A percentile compares a stretch with the other conserved stretches of the same genome.
Conservation (phyloP, 2,797 vertebrate species). For the Distichodus sexfasciatus region DNA sequence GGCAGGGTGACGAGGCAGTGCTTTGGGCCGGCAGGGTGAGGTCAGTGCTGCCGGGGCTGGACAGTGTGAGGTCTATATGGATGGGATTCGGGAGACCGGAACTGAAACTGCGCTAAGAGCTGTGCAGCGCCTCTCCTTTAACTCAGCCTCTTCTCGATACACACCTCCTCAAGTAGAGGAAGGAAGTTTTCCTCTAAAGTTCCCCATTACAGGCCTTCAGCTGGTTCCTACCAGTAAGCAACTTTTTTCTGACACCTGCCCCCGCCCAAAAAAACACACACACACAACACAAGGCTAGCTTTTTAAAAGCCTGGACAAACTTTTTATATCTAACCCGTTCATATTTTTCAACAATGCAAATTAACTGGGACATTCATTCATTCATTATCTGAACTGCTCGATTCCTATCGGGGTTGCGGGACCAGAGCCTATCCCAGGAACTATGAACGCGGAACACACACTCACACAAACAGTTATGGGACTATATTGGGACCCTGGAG, state of each 20-base stretch:
- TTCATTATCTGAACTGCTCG: no score
- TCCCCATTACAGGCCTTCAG: conserved; percentile 94
- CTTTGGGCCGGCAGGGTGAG: conserved; percentile 72
- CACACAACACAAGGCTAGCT: background rate
- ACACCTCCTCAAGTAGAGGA: conserved; percentile 94
- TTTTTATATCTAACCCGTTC: no score
- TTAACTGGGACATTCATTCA: no score
- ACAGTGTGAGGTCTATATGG: conserved; percentile 49
- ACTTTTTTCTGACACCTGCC: conserved; percentile 93
- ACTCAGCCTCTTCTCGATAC: conserved; percentile 82
- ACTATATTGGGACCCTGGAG: no score
- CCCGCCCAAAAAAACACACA: conserved; percentile 53
- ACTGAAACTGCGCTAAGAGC: conserved; percentile 77
- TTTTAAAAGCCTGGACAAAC: no score
- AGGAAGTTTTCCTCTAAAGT: conserved; percentile 92
- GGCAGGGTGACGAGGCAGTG: conserved; percentile 66
- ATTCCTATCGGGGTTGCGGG: no score
- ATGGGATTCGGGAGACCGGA: conserved; percentile 51
- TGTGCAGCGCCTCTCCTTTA: conserved; percentile 80
- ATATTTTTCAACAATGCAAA: no score
- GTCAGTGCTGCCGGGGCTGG: conserved; percentile 75
- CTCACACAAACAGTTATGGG: no score
- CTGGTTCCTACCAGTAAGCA: conserved; percentile 91
- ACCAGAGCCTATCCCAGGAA: no score
- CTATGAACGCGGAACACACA: no score